phyloP scores from a whole-genome alignment of 1,140 invertebrate species.

The Anoplophora glabripennis region DNA sequence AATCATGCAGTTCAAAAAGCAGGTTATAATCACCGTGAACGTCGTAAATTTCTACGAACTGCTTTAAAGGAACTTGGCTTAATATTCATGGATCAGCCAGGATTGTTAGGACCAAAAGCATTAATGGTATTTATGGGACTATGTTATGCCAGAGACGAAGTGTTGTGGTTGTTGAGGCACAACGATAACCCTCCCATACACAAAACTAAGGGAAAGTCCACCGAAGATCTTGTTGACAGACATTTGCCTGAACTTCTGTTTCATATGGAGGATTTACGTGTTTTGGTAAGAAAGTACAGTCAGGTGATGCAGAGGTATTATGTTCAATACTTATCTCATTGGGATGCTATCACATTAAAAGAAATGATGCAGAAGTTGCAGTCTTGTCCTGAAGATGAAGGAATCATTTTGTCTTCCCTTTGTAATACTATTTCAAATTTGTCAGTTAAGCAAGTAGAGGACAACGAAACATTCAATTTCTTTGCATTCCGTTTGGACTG shows the following conservation, averaged over 20 bases:
- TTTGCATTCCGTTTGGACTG: slow-evolving; percentile 89
- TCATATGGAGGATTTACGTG: slow-evolving; percentile 96
- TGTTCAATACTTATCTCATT: slow-evolving; percentile 93
- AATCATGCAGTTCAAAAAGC: slow-evolving; percentile 86
- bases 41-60: slow-evolving; percentile 93
- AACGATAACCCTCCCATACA: slow-evolving; percentile 89
- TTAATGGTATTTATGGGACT: slow-evolving; percentile 95
- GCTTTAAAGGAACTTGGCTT: slow-evolving; percentile 93
- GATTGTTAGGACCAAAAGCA: slow-evolving; percentile 94
- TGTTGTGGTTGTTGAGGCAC: slow-evolving; percentile 94
- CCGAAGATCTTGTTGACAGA: slow-evolving; percentile 87
- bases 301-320: slow-evolving; percentile 98
- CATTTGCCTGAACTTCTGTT: slow-evolving; percentile 96
- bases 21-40: slow-evolving; percentile 86
- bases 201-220: slow-evolving; percentile 77
- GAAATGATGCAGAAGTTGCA: slow-evolving; percentile 86
- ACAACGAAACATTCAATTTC: slow-evolving; percentile 96
- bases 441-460: slow-evolving; percentile 94
- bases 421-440: slow-evolving; percentile 85
- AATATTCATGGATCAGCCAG: slow-evolving; percentile 96
- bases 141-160: slow-evolving; percentile 93
- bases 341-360: slow-evolving; percentile 90
- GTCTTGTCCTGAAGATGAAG: slow-evolving; percentile 91
- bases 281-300: slow-evolving; percentile 89
- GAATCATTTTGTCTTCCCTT: slow-evolving; percentile 88